These are phyloP conservation scores for Scaptodrosophila latifasciaeformis DNA, from an alignment of 2,888 invertebrate genomes.

Conservation along the genomic window DNA sequence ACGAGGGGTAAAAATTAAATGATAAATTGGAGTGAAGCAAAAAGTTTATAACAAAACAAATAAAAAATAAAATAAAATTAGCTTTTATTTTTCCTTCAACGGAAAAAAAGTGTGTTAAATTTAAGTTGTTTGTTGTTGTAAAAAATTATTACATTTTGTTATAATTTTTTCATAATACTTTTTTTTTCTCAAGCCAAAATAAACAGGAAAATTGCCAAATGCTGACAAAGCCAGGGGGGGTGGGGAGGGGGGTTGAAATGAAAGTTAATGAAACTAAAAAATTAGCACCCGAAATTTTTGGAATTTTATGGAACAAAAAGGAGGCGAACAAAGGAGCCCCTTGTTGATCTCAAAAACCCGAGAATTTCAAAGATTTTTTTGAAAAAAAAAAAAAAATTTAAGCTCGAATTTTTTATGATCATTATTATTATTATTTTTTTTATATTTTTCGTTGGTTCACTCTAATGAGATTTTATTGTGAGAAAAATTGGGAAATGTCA, in stretches of 20 bases:
- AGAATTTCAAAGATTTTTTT: background rate
- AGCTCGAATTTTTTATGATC: background rate
- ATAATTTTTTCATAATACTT: background rate
- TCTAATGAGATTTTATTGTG: too few species aligned
- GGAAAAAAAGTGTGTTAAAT: background rate
- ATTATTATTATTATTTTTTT: background rate
- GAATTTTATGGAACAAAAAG: too few species aligned
- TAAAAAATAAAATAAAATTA: background rate
- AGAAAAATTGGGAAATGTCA: background rate
- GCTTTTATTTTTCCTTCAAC: background rate
- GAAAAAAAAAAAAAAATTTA: background rate
- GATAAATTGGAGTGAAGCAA: background rate
- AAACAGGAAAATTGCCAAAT: background rate
- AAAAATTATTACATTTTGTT: too few species aligned
- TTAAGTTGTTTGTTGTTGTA: too few species aligned
- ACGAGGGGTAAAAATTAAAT: background rate
- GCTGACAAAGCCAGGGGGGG: background rate
- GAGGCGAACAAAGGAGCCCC: background rate
- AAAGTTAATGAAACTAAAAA: too few species aligned
- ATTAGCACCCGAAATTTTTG: too few species aligned
- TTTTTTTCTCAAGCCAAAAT: background rate
- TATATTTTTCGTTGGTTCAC: too few species aligned
- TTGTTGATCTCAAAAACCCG: background rate
- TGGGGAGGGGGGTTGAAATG: too few species aligned
- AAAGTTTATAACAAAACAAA: background rate